These are phyloP conservation scores for Dolomedes plantarius DNA, from an alignment of 2,888 invertebrate species.

Conservation along the genomic window DNA sequence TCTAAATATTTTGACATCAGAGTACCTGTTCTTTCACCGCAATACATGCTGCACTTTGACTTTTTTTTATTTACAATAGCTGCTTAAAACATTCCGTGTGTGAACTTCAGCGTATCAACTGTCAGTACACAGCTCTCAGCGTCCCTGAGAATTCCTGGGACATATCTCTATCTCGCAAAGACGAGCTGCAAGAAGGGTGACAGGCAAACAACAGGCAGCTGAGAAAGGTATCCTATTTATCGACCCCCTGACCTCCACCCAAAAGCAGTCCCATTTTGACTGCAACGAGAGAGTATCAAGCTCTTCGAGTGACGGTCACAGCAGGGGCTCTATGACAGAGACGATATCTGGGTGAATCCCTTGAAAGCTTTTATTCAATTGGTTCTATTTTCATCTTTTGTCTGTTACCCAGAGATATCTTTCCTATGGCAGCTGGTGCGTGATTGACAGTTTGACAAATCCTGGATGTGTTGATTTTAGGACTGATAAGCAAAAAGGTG, in stretches of 20 bases:
- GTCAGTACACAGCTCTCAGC: not conserved
- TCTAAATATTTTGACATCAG: too few species aligned
- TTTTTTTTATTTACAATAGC: too few species aligned
- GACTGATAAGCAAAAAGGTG: not conserved
- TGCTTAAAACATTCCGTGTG: not conserved
- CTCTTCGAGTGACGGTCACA: constrained; percentile 36
- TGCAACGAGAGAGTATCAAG: constrained; percentile 25
- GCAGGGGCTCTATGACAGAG: constrained; percentile 53
- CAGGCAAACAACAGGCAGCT: constrained; percentile 42
- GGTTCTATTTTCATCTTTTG: not conserved
- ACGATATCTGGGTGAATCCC: constrained; percentile 35
- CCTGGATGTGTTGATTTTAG: not conserved
- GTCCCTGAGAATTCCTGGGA: not conserved
- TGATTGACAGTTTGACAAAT: not conserved
- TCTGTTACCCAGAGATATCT: constrained; percentile 19
- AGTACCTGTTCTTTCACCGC: too few species aligned
- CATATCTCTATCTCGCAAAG: constrained; percentile 10
- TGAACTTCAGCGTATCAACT: not conserved
- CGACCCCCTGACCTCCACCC: constrained; percentile 44
- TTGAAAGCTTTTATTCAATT: constrained; percentile 7
- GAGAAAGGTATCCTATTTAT: constrained; percentile 27
- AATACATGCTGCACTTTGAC: too few species aligned
- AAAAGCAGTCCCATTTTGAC: constrained; percentile 12
- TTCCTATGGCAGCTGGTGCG: not conserved
- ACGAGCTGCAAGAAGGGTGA: not conserved